phyloP scores from a whole-genome alignment of 2,797 vertebrate genomes.

The Columba guinea region DNA sequence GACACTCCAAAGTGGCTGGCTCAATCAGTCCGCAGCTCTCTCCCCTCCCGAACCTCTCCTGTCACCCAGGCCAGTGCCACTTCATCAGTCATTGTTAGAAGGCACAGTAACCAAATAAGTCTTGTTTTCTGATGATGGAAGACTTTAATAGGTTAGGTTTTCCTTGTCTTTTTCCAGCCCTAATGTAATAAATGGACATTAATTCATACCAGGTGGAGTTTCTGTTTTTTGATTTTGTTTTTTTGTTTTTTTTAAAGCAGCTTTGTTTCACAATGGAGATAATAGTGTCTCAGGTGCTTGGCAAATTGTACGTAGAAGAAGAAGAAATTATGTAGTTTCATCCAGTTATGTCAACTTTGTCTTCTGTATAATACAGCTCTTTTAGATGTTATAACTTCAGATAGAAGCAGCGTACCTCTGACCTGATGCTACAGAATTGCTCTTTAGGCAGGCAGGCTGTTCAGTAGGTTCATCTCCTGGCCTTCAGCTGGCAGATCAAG shows the following conservation, averaged over 20 bases:
- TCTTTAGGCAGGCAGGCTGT: slow-evolving; percentile 33
- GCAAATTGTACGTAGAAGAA: slow-evolving; percentile 62
- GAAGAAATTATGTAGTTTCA: slow-evolving; percentile 56
- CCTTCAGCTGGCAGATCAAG: slow-evolving; percentile 48
- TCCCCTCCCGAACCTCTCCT: slow-evolving; percentile 28
- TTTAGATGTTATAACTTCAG: slow-evolving; percentile 54
- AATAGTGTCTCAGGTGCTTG: slow-evolving; percentile 67
- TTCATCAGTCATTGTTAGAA: slow-evolving; percentile 63
- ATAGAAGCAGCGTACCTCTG: slow-evolving; percentile 54
- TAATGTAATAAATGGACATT: slow-evolving; percentile 53
- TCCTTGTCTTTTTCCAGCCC: slow-evolving; percentile 65
- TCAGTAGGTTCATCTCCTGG: slow-evolving; percentile 18
- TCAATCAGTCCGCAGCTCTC: slow-evolving; percentile 42
- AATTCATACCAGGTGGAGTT: slow-evolving; percentile 60
- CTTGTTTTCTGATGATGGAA: slow-evolving; percentile 61
- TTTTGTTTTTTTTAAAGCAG: slow-evolving; percentile 14
- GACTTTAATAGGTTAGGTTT: slow-evolving; percentile 54
- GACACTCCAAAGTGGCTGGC: slow-evolving; percentile 68
- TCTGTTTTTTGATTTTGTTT: slow-evolving; percentile 14
- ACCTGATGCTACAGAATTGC: slow-evolving; percentile 52
- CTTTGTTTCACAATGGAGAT: slow-evolving; percentile 56
- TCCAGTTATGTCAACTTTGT: slow-evolving; percentile 59
- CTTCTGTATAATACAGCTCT: slow-evolving; percentile 64
- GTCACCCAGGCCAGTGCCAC: slow-evolving; percentile 59
- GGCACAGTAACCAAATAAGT: slow-evolving; percentile 65